Evolutionary conservation across 2,888 invertebrate genomes (phyloP), one percentile per base, ranked within the genome.

Genomic region (Thumatha senex): DNA sequence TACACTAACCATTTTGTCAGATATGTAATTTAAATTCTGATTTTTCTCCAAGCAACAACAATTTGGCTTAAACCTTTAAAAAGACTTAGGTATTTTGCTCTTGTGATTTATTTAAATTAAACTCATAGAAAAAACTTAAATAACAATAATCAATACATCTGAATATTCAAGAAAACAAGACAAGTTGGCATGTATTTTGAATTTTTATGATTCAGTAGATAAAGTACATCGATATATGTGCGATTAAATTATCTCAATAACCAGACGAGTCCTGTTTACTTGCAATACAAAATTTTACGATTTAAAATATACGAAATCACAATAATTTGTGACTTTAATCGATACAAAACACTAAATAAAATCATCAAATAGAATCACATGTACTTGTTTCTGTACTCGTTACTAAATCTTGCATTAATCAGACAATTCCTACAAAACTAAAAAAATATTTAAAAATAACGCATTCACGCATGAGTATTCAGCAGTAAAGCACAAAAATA

Each of bases 1-100:
- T 88, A 90, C 91, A 91, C 91, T 91, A 91, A 91, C 91, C 91
- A 90, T 90, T 88, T 89, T 90, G 86, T 89, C 88, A 89, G 91
- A 91, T 91, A 91, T 91, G 91, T 91, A 76, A 87, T 89, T 87
- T 91, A 91, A 91, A 91, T 91, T 91, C 90, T 82, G 89, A 88
- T 88, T 89, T 84, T 89, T 86, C 85, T 88, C 89, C 87, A 81
- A 81, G 88, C 89, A 86, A 89, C 80, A 86, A 89, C 80, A 85
- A 88, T 89, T 89, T 89, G 86, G 85, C 86, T 86, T 86, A 82
- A 63, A 82, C 76, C 34, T 80, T 77, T 77, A 67, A 67, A 78
- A 31, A 78, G 83, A 84, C 75, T 76, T 79, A 81, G 72, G 76
- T 70, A 79, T 72, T 76, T 76, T 67, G 70, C 67, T 69, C 71